These are phyloP conservation scores for Okapia johnstoni DNA, from an alignment of 2,113 vertebrate species.

Conservation along the genomic window DNA sequence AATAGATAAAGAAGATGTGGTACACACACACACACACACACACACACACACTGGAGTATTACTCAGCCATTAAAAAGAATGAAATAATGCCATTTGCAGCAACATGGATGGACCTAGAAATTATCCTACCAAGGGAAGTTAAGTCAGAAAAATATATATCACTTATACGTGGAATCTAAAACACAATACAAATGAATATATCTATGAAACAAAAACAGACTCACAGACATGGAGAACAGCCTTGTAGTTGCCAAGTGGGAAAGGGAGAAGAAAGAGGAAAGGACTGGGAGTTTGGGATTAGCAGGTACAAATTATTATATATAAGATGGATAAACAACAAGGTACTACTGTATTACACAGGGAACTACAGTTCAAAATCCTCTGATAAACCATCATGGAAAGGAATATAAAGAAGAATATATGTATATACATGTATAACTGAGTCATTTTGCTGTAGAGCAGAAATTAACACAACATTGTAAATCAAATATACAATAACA, in stretches of 20 bases:
- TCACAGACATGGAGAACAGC: background rate
- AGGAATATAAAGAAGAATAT: background rate
- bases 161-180: background rate
- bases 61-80: background rate
- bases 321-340: background rate
- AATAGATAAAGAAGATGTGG: background rate
- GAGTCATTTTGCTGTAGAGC: background rate
- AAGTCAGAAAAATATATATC: background rate
- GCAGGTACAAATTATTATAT: background rate
- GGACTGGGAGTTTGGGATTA: background rate
- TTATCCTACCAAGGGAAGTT: background rate
- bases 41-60: background rate
- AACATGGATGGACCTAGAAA: background rate
- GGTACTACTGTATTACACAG: background rate
- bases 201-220: background rate
- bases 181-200: background rate
- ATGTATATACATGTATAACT: background rate
- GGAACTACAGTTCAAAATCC: background rate
- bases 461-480: background rate
- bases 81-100: background rate
- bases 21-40: background rate
- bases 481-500: background rate
- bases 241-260: background rate
- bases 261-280: background rate
- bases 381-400: background rate